Conservation (phyloP, 1,140 invertebrate species). For the Heliothis virescens region DNA sequence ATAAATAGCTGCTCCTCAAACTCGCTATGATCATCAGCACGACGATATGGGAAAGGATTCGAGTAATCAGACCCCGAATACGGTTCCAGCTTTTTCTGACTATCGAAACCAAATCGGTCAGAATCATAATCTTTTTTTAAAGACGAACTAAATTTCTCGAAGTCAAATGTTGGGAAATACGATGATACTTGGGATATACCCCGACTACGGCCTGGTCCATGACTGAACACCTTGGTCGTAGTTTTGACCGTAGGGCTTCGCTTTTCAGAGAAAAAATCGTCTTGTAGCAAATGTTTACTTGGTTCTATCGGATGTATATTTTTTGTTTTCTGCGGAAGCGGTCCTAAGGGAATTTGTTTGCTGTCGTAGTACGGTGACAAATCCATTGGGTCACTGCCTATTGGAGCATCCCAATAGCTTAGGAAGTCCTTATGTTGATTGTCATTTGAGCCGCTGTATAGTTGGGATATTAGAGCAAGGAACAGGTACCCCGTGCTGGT, state of each 20-base stretch:
- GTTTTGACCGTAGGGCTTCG: constrained; percentile 15
- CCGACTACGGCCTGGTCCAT: constrained; percentile 47
- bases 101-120: too few species aligned
- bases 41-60: neutral
- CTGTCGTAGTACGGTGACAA: neutral
- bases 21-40: constrained; percentile 59
- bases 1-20: constrained; percentile 54
- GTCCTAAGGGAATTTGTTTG: constrained; percentile 1
- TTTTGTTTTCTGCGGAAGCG: neutral
- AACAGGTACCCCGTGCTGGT: constrained; percentile 87
- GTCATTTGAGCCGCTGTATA: constrained; percentile 81
- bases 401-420: neutral
- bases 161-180: constrained; percentile 49
- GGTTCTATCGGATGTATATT: neutral
- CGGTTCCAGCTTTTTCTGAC: neutral
- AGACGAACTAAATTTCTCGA: neutral
- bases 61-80: neutral
- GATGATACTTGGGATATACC: constrained; percentile 52
- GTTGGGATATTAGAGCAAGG: constrained; percentile 84
- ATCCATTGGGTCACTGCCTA: neutral
- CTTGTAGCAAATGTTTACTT: neutral
- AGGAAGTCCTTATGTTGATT: neutral
- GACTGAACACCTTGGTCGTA: constrained; percentile 45
- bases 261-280: constrained; percentile 5
- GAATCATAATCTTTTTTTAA: neutral